phyloP scores from a whole-genome alignment of 2,113 vertebrate genomes.

The Pimephales promelas region DNA sequence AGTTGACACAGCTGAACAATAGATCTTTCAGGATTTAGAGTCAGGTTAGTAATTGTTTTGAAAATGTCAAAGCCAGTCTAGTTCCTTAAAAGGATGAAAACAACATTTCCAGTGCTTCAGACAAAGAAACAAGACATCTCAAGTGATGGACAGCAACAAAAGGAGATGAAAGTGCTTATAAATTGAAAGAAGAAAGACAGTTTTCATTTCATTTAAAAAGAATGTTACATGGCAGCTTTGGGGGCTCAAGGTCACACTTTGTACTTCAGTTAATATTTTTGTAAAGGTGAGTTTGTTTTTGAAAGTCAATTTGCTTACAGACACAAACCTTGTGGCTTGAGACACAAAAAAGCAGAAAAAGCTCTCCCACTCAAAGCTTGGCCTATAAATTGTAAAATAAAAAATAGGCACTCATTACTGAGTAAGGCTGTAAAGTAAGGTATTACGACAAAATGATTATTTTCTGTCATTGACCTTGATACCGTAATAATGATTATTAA shows the following conservation, averaged over 20 bases:
- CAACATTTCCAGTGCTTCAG: neutral
- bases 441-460: too few relatives aligned
- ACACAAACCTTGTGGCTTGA: neutral
- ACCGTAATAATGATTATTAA: too few relatives aligned
- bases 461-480: too few relatives aligned
- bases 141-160: neutral
- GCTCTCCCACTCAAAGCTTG: neutral
- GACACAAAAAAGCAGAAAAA: too few relatives aligned
- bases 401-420: too few relatives aligned
- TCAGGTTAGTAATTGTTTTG: slow-evolving; percentile 4
- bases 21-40: neutral
- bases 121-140: slow-evolving; percentile 4
- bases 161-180: neutral
- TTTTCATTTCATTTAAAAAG: neutral
- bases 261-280: neutral
- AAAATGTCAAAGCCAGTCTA: slow-evolving; percentile 16
- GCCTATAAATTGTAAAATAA: too few relatives aligned
- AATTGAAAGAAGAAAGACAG: neutral
- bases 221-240: neutral
- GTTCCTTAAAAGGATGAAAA: neutral
- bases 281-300: neutral
- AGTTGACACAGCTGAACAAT: neutral
- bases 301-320: neutral
- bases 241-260: neutral
- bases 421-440: too few relatives aligned